These are phyloP conservation scores for Pseudochirops corinnae DNA, from an alignment of 2,797 vertebrate genomes.

Conservation along the genomic window DNA sequence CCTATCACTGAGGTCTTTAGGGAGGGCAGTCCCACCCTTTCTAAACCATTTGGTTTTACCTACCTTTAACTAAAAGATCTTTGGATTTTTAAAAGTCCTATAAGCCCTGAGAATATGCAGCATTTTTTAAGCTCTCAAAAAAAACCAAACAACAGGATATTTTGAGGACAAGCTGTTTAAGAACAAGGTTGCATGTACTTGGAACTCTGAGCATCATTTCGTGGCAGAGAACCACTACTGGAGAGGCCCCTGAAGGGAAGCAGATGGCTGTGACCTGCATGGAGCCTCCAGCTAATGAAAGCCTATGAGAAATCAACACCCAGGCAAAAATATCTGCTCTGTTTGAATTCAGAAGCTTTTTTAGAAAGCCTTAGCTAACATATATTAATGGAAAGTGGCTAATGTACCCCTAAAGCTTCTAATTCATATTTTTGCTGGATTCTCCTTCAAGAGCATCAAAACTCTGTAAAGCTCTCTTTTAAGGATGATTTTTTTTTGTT, in stretches of 20 bases:
- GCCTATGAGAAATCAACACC: constrained; percentile 50
- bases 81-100: background rate
- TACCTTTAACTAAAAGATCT: background rate
- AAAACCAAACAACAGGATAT: constrained; percentile 38
- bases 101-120: background rate
- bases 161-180: constrained; percentile 75
- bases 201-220: constrained; percentile 65
- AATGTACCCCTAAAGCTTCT: background rate
- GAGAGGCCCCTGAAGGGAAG: constrained; percentile 77
- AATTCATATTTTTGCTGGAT: background rate
- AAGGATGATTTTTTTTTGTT: background rate
- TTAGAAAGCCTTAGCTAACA: constrained; percentile 32
- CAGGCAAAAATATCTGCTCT: constrained; percentile 56
- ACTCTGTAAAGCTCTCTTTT: background rate
- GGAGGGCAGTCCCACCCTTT: background rate
- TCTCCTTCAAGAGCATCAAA: background rate
- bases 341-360: constrained; percentile 50
- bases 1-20: background rate
- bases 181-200: constrained; percentile 66
- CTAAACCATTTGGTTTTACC: background rate
- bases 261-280: constrained; percentile 65
- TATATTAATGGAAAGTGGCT: background rate
- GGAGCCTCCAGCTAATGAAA: background rate
- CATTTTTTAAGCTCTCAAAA: background rate
- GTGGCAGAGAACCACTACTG: constrained; percentile 57